Evolutionary conservation across 2,797 vertebrate genomes (phyloP).

Genomic region (Lateolabrax maculatus): DNA sequence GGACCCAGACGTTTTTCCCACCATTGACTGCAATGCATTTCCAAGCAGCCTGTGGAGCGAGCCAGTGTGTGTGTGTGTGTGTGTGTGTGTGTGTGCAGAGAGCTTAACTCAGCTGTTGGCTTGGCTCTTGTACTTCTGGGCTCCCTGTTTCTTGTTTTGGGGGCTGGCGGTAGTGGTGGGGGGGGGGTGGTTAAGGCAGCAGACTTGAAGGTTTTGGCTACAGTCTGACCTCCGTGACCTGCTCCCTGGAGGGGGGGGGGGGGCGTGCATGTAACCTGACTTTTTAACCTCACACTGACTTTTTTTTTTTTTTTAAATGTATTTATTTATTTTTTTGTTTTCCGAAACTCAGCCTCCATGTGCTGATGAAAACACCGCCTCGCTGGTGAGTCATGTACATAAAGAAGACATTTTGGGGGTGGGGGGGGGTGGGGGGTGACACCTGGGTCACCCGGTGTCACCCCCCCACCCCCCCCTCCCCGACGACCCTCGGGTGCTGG

Average conservation of each 20-base stretch:
- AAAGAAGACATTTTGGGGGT: background rate
- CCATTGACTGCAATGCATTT: slow-evolving; percentile 76
- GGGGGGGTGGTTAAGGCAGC: slow-evolving; percentile 27
- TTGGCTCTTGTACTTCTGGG: slow-evolving; percentile 47
- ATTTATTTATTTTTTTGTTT: background rate
- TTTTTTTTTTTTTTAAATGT: background rate
- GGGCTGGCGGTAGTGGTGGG: slow-evolving; percentile 3
- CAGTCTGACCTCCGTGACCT: slow-evolving; percentile 62
- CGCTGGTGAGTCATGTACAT: slow-evolving; percentile 12
- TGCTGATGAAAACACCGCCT: background rate
- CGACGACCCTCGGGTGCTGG: background rate
- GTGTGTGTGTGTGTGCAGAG: slow-evolving; percentile 47
- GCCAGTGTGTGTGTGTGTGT: slow-evolving; percentile 26
- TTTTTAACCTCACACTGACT: slow-evolving; percentile 25
- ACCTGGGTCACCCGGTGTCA: slow-evolving; percentile 27
- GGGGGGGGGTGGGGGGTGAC: slow-evolving; percentile 4
- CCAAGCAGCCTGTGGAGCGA: slow-evolving; percentile 55
- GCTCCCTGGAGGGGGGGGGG: background rate
- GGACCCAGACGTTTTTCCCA: slow-evolving; percentile 79
- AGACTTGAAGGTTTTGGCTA: slow-evolving; percentile 41
- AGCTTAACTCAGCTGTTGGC: slow-evolving; percentile 71
- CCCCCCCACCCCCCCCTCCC: no score
- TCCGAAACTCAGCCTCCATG: background rate
- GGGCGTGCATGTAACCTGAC: background rate
- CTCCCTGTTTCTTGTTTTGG: slow-evolving; percentile 44